Evolutionary conservation across 2,113 vertebrate genomes (phyloP), one percentile per base, ranked within the genome.

Genomic region (Gambusia affinis): DNA sequence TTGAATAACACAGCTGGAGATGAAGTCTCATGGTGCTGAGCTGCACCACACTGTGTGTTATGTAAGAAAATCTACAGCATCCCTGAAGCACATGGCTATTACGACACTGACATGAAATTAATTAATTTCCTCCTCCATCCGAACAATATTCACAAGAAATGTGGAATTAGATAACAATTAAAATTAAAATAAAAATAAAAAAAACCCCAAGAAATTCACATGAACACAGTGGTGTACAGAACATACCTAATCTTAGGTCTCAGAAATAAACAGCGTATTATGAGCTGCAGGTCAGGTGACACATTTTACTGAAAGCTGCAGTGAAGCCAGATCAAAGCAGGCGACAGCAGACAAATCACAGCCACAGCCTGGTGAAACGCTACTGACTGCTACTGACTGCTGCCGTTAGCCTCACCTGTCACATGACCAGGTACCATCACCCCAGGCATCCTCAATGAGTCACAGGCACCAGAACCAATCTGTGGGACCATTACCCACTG

Each of bases 11-110:
- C 0, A 62, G 63, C 75, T 78, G 76, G 72, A 1, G 24, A 75
- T 72, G 70, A 82, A 80, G 72, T 62, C 66, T 72, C 30, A 24
- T 60, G 75, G 31, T 22, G 72, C 76, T 72, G 39, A 79, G 64
- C 67, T 4, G 37, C 73, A 54, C 78, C 51, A 71, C 62, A 75
- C 47, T 73, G 73, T 91, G 90, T 73, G 73, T 91, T 92, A 92
- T 69, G 81, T 83, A 91, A 91, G 65, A 44, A 62, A 63, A 54
- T 82, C 64, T 64, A 63, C 73, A 72, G 80, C 72, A 69, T 81
- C 75, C 27, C 44, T 30, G 19, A 30, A 30, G 17, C 79, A 77
- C 70, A 70, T 76, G 10, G 37, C 70, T 47, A 79, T 67, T 67
- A 70, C 29, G 47, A 51, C 6, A 70, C 1, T 31, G 31, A n/a